Conservation (phyloP, 1,140 invertebrate genomes). For the Dermatophagoides farinae region DNA sequence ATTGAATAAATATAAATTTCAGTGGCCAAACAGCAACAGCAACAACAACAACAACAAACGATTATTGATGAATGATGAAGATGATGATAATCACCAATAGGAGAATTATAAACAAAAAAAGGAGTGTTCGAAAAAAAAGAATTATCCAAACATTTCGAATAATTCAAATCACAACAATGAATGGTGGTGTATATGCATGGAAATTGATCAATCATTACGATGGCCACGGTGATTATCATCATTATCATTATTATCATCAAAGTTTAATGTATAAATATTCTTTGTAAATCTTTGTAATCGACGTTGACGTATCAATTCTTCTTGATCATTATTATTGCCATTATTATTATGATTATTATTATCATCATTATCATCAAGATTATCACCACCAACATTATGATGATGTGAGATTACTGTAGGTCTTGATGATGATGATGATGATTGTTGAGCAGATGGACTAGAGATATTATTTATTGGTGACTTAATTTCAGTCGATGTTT, state of each 20-base stretch:
- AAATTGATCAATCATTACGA: no score
- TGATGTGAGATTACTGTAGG: neutral
- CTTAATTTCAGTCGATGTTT: neutral
- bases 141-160: no score
- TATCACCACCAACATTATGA: neutral
- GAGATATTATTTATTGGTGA: neutral
- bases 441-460: neutral
- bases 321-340: neutral
- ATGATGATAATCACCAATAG: no score
- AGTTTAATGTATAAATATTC: neutral
- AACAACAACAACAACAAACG: neutral
- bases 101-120: neutral
- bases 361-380: neutral
- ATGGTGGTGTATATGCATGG: no score
- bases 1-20: no score
- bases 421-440: neutral
- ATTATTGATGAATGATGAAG: no score
- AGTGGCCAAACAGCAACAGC: no score
- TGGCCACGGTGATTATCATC: no score
- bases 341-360: neutral
- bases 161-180: no score
- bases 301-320: slow-evolving; percentile 4
- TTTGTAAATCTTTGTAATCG: slow-evolving; percentile 8
- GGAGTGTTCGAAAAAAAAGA: neutral
- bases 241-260: no score